Percentiles rank a stretch among this genome's conserved stretches.
These are phyloP conservation scores for Lanius collurio DNA, from an alignment of 2,113 vertebrate genomes.

Conservation along the genomic window DNA sequence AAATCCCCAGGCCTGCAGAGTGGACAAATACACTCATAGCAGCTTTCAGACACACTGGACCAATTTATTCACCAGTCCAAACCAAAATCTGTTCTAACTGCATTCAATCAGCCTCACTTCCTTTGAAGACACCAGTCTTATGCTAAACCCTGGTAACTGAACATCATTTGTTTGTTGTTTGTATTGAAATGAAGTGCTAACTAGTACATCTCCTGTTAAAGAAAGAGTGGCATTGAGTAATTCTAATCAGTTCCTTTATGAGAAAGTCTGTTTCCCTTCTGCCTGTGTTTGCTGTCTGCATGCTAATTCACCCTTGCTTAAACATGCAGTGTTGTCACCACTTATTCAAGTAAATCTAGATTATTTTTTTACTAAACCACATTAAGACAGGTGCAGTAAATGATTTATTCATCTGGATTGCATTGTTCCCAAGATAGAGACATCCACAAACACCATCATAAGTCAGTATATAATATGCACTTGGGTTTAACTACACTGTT, in stretches of 20 bases:
- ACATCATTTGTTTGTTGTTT: slow-evolving; percentile 30
- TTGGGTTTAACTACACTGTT: neutral
- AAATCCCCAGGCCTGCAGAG: neutral
- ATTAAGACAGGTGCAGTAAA: neutral
- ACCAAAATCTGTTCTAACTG: slow-evolving; percentile 1
- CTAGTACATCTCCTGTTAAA: slow-evolving; percentile 37
- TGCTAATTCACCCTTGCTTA: slow-evolving; percentile 49
- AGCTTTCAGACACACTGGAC: neutral
- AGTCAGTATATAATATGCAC: neutral
- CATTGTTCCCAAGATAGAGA: neutral
- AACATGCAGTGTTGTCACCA: neutral
- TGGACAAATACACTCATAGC: neutral
- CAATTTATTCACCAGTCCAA: neutral
- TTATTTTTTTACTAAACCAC: neutral
- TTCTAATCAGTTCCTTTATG: slow-evolving; percentile 45
- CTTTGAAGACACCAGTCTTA: neutral
- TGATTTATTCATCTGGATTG: neutral
- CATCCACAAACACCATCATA: neutral
- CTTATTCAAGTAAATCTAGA: neutral
- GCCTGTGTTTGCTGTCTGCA: slow-evolving; percentile 44
- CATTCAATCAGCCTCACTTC: neutral
- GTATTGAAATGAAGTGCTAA: slow-evolving; percentile 43
- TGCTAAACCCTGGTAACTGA: slow-evolving; percentile 14
- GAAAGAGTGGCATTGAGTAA: slow-evolving; percentile 20
- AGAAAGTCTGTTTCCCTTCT: slow-evolving; percentile 57